A percentile compares a stretch with the other conserved stretches of the same genome.
These are phyloP conservation scores for Onthophagus taurus DNA, from an alignment of 1,140 invertebrate species.

Conservation along the genomic window DNA sequence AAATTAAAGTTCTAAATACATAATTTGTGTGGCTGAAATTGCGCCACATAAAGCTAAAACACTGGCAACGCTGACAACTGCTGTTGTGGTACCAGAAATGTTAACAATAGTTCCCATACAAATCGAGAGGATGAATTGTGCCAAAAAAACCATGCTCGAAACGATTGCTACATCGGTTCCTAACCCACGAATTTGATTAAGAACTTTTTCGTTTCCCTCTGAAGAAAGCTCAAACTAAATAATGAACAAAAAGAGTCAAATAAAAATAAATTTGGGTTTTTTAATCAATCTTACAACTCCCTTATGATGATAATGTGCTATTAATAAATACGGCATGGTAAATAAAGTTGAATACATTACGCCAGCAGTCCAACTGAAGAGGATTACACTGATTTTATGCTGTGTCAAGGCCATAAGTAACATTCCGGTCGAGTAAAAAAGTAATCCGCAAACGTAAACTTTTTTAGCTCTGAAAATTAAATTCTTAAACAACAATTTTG, in stretches of 20 bases:
- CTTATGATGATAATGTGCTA: conserved; percentile 86
- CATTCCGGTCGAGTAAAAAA: conserved; percentile 86
- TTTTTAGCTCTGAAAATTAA: conserved; percentile 60
- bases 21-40: conserved; percentile 72
- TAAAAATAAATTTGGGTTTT: no score
- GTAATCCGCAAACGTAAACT: conserved; percentile 84
- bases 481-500: not conserved
- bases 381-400: conserved; percentile 68
- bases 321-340: conserved; percentile 90
- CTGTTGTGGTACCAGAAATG: conserved; percentile 72
- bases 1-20: conserved; percentile 74
- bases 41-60: conserved; percentile 76
- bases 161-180: conserved; percentile 91
- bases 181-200: conserved; percentile 62
- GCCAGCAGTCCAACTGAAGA: conserved; percentile 85
- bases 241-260: not conserved
- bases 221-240: conserved; percentile 8
- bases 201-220: conserved; percentile 11
- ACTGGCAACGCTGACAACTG: conserved; percentile 74
- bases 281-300: conserved; percentile 78
- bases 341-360: conserved; percentile 97
- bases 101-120: conserved; percentile 80
- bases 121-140: conserved; percentile 81
- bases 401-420: conserved; percentile 72
- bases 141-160: conserved; percentile 90